phyloP scores from a whole-genome alignment of 1,140 invertebrate genomes.

The Formica selysi region DNA sequence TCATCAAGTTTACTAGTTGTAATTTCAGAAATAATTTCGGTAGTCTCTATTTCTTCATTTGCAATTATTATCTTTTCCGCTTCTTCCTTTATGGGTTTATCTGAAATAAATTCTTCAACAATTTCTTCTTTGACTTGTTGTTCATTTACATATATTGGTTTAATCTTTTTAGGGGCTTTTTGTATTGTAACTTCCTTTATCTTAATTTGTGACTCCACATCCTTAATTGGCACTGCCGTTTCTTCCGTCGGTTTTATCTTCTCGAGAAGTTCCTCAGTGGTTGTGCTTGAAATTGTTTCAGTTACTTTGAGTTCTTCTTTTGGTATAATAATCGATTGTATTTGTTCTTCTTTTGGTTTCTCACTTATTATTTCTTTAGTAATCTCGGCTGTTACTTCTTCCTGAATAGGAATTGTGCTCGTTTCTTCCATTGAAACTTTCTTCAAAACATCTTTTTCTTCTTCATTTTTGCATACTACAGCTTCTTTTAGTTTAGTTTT shows the following conservation, averaged over 20 bases:
- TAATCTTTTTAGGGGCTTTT: slow-evolving; percentile 7
- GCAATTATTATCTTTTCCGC: slow-evolving; percentile 68
- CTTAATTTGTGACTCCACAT: slow-evolving; percentile 56
- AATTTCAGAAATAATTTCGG: slow-evolving; percentile 69
- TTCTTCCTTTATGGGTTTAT: slow-evolving; percentile 84
- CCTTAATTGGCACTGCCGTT: slow-evolving; percentile 63
- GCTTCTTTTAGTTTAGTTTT: slow-evolving; percentile 14
- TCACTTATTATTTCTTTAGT: slow-evolving; percentile 65
- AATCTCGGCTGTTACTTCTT: slow-evolving; percentile 56
- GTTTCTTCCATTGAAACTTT: slow-evolving; percentile 33
- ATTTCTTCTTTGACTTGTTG: slow-evolving; percentile 71
- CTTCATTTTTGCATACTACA: neutral
- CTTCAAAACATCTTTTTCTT: slow-evolving; percentile 32
- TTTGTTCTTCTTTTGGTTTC: slow-evolving; percentile 59
- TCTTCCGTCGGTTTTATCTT: slow-evolving; percentile 60
- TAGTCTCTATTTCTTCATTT: slow-evolving; percentile 60
- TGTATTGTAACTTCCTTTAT: slow-evolving; percentile 64
- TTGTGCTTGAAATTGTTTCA: slow-evolving; percentile 52
- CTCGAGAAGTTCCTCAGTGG: slow-evolving; percentile 65
- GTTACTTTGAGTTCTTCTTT: slow-evolving; percentile 58
- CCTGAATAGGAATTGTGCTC: slow-evolving; percentile 26
- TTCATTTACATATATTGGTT: slow-evolving; percentile 65
- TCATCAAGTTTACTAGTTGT: slow-evolving; percentile 52
- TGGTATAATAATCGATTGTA: slow-evolving; percentile 64
- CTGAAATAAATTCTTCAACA: slow-evolving; percentile 76